Evolutionary conservation across 2,113 vertebrate species (phyloP), one percentile per base, ranked within the genome.

Genomic region (Myiagra hebetior): DNA sequence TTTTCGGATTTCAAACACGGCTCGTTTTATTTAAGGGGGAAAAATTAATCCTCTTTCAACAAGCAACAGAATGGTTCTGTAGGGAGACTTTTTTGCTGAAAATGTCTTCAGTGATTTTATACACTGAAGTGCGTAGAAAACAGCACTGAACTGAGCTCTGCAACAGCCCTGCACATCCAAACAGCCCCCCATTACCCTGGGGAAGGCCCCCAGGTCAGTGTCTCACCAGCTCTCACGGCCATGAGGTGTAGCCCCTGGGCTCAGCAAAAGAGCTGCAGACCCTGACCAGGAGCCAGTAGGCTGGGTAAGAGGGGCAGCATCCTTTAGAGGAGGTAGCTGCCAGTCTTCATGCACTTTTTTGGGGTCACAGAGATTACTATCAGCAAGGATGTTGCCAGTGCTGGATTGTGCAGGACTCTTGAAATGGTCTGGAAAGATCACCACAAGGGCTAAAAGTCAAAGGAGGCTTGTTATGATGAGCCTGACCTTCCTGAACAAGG

Each of bases 1-100:
- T 83, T 88, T 96, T 95, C 68, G 12, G 64, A 41, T 97, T 87
- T 88, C 95, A 93, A 80, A 87, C 52, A 88, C 2, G 26, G 93
- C 84, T 91, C 62, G 19, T 91, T 95, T 95, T 93, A 70, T 95
- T 95, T 96, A 87, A 97, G 88, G 84, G 89, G 92, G 94, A 74
- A 95, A 96, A 96, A 85, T 87, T 69, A 95, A 95, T 96, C 87
- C 91, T 88, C 79, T 86, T 91, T 94, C 81, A 78, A 88, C 68
- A 77, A 80, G 76, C 69, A 91, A 69, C 10, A 47, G 87, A 94
- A 94, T 5, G 6, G 62, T 70, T 93, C 88, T 75, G 81, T 7
- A 14, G 68, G 46, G 75, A 95, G 73, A 53, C 46, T 59, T 87
- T 56, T 57, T 80, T 59, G 20, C 53, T 85, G 90, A 85, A 94